Conservation (phyloP, 1,140 invertebrate genomes). For the Wiebesia pumilae region DNA sequence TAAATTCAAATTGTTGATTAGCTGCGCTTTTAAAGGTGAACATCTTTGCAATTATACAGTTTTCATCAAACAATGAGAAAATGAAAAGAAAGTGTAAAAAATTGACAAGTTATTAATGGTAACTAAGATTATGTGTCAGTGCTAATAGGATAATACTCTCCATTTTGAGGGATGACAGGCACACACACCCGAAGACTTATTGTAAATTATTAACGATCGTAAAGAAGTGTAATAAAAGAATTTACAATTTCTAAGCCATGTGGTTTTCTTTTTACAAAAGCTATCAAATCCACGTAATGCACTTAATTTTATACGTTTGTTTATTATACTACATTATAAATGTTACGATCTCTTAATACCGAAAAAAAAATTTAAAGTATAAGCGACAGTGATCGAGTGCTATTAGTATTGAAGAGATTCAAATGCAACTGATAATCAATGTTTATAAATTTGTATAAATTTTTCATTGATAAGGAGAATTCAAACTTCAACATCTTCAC, state of each 20-base stretch:
- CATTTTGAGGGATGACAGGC: not conserved
- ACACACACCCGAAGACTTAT: not conserved
- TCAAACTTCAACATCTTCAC: too few species aligned
- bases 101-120: not conserved
- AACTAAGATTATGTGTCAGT: not conserved
- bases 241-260: not conserved
- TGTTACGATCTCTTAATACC: too few species aligned
- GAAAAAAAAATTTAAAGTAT: too few species aligned
- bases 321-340: too few species aligned
- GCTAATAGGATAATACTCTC: not conserved
- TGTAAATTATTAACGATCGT: not conserved
- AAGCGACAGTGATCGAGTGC: too few species aligned
- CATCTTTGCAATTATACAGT: not conserved
- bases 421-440: too few species aligned
- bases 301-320: too few species aligned
- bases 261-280: not conserved
- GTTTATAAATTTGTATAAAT: too few species aligned
- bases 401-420: too few species aligned
- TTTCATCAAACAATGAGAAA: not conserved
- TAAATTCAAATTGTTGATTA: too few species aligned
- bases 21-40: not conserved
- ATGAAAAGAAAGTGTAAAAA: not conserved
- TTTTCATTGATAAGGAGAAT: too few species aligned
- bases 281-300: too few species aligned
- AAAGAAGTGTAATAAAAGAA: constrained; percentile 15